Evolutionary conservation across 2,113 vertebrate species (phyloP).

Genomic region (Phoenicopterus ruber): DNA sequence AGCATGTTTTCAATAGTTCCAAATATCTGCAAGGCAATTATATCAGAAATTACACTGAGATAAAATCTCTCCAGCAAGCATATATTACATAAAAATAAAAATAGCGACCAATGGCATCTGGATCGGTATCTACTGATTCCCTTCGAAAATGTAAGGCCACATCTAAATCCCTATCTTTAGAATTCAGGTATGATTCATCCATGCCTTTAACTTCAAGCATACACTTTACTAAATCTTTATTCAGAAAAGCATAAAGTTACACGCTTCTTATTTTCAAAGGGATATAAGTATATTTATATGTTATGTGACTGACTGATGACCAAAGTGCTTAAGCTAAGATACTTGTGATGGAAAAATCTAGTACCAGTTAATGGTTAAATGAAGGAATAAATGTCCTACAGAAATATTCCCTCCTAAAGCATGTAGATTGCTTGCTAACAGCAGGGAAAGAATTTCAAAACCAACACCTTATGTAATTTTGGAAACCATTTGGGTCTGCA

Average conservation of each 20-base stretch:
- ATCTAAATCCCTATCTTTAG: neutral
- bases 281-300: neutral
- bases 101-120: neutral
- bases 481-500: neutral
- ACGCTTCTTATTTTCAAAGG: neutral
- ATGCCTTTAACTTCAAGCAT: neutral
- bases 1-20: neutral
- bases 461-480: neutral
- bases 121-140: neutral
- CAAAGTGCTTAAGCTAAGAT: neutral
- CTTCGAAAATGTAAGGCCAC: neutral
- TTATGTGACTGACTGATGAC: neutral
- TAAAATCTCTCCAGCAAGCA: neutral
- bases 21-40: neutral
- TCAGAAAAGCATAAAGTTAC: neutral
- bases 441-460: neutral
- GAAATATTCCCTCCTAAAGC: neutral
- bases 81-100: neutral
- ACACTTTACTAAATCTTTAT: neutral
- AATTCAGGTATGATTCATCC: neutral
- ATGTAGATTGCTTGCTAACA: neutral
- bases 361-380: neutral
- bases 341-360: neutral
- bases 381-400: neutral
- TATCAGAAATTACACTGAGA: neutral